Evolutionary conservation across 1,140 invertebrate genomes (phyloP).

Genomic region (Hylaeus anthracinus): DNA sequence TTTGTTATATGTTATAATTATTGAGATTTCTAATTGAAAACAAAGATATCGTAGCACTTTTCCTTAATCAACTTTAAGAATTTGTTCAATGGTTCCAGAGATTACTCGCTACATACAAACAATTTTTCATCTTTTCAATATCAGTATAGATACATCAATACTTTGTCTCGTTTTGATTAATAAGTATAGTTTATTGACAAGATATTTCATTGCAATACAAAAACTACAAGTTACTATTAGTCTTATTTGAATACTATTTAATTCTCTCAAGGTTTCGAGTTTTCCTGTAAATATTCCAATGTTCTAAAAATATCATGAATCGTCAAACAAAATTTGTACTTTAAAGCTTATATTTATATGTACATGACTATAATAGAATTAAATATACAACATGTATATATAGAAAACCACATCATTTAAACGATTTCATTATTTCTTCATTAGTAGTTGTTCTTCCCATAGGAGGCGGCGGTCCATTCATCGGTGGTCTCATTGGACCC

Average conservation of each 20-base stretch:
- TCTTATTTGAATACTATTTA: too few relatives aligned
- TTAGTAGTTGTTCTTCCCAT: slow-evolving; percentile 75
- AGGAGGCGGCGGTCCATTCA: slow-evolving; percentile 84
- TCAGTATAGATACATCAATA: neutral
- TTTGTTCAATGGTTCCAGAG: too few relatives aligned
- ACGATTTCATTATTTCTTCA: slow-evolving; percentile 81
- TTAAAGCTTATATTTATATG: neutral
- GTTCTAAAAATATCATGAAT: neutral
- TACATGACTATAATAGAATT: neutral
- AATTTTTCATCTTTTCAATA: too few relatives aligned
- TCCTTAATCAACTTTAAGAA: too few relatives aligned
- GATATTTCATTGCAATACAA: too few relatives aligned
- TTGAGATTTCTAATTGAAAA: too few relatives aligned
- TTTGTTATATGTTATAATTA: neutral
- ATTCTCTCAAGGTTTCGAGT: too few relatives aligned
- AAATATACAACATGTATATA: neutral
- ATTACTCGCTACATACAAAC: too few relatives aligned
- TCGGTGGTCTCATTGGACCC: slow-evolving; percentile 82
- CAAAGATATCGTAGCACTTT: too few relatives aligned
- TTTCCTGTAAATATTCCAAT: neutral
- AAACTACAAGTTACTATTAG: too few relatives aligned
- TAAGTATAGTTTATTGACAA: neutral
- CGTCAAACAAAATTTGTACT: neutral
- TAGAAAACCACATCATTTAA: neutral
- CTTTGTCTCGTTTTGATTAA: neutral